Evolutionary conservation across 2,888 invertebrate genomes (phyloP).

Genomic region (Coleophora deauratella): DNA sequence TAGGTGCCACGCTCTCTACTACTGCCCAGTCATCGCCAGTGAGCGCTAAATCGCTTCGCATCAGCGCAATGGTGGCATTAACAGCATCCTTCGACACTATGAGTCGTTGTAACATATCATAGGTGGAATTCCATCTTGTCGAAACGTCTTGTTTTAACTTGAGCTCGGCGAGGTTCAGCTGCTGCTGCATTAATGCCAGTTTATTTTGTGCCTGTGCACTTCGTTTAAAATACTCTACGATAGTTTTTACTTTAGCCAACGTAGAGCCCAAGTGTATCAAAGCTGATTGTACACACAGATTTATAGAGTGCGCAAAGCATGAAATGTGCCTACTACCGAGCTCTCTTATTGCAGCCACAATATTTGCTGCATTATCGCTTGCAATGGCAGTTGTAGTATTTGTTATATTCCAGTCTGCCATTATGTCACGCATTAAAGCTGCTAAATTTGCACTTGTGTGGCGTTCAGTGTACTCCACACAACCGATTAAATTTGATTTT

Average conservation of each 20-base stretch:
- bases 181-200: conserved; percentile 11
- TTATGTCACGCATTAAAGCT: conserved; percentile 2
- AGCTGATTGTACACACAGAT: conserved; percentile 13
- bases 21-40: background rate
- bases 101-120: conserved; percentile 14
- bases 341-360: conserved; percentile 7
- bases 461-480: conserved; percentile 4
- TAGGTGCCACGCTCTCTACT: background rate
- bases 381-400: conserved; percentile 10
- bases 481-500: conserved; percentile 2
- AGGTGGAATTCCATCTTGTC: conserved; percentile 17
- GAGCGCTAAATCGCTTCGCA: background rate
- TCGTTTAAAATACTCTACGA: conserved; percentile 13
- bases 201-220: conserved; percentile 10
- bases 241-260: conserved; percentile 1
- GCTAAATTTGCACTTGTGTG: conserved; percentile 4
- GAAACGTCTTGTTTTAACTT: conserved; percentile 16
- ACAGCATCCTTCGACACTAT: conserved; percentile 14
- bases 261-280: conserved; percentile 2
- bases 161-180: conserved; percentile 12
- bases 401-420: conserved; percentile 6
- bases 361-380: conserved; percentile 14
- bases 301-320: conserved; percentile 14
- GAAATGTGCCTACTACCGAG: conserved; percentile 10
- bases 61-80: background rate